A percentile compares a stretch with the other conserved stretches of the same genome.
phyloP scores from a whole-genome alignment of 2,888 invertebrate species.

The Mycalesis mineus region DNA sequence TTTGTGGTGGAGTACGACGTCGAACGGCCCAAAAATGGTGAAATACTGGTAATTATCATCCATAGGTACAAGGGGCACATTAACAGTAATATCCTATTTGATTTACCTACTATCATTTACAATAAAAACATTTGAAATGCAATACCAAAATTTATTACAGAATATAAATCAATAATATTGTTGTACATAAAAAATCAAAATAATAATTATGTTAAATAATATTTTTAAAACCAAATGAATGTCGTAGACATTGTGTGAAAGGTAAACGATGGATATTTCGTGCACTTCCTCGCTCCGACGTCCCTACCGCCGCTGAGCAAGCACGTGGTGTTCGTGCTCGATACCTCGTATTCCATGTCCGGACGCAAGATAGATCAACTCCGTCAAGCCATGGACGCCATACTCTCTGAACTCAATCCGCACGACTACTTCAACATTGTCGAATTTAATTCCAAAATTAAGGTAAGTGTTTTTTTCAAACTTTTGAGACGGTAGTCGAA shows the following conservation, averaged over 20 bases:
- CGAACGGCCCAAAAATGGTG: conserved; percentile 71
- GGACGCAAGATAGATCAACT: conserved; percentile 82
- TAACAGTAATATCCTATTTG: too few relatives aligned
- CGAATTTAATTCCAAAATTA: conserved; percentile 77
- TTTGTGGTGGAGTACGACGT: conserved; percentile 83
- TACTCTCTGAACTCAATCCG: conserved; percentile 79
- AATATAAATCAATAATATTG: too few relatives aligned
- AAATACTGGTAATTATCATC: conserved; percentile 56
- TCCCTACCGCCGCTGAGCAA: conserved; percentile 79
- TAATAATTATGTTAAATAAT: too few relatives aligned
- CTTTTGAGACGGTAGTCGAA: too few relatives aligned
- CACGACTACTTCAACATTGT: conserved; percentile 84
- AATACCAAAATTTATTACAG: too few relatives aligned
- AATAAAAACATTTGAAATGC: too few relatives aligned
- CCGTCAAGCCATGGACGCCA: conserved; percentile 82
- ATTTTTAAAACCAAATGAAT: too few relatives aligned
- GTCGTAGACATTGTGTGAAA: conserved; percentile 46
- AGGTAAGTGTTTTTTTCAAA: conserved; percentile 39
- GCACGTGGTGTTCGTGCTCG: conserved; percentile 85
- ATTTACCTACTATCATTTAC: too few relatives aligned
- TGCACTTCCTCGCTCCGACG: conserved; percentile 84
- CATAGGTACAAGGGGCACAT: too few relatives aligned
- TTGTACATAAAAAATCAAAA: too few relatives aligned
- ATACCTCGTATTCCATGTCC: conserved; percentile 86
- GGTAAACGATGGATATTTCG: conserved; percentile 85